Conservation (phyloP, 2,888 invertebrate genomes). For the Drosophila mercatorum region DNA sequence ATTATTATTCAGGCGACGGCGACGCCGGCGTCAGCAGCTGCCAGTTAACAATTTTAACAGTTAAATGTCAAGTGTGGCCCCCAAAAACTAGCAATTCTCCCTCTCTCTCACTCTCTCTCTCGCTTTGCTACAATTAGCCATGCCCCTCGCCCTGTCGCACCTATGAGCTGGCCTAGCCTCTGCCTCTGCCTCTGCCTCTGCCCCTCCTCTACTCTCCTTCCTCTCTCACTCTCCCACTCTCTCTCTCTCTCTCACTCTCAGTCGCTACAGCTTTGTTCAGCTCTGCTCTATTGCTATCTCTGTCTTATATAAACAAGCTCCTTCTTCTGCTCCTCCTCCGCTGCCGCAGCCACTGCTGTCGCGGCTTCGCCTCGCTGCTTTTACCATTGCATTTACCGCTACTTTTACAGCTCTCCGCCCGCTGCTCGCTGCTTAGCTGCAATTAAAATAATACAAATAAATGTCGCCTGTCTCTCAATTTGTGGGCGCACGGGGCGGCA, state of each 20-base stretch:
- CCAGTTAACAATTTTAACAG: conserved; percentile 25
- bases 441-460: conserved; percentile 66
- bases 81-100: conserved; percentile 11
- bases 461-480: conserved; percentile 22
- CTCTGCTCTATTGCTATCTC: not conserved
- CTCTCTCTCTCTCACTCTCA: not conserved
- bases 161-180: not conserved
- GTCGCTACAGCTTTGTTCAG: not conserved
- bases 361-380: not conserved
- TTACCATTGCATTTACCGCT: not conserved
- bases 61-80: conserved; percentile 41
- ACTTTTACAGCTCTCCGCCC: not conserved
- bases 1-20: conserved; percentile 37
- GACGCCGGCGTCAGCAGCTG: conserved; percentile 2
- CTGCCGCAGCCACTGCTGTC: not conserved
- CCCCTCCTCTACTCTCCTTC: not conserved
- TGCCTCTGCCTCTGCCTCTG: too few species aligned
- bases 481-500: not conserved
- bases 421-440: conserved; percentile 39
- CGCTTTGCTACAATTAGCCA: not conserved
- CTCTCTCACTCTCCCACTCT: not conserved
- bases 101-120: not conserved
- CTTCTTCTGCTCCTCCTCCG: not conserved
- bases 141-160: not conserved
- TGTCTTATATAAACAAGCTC: not conserved